Conservation (phyloP, 2,888 invertebrate genomes). For the Drosophila acutilabella region DNA sequence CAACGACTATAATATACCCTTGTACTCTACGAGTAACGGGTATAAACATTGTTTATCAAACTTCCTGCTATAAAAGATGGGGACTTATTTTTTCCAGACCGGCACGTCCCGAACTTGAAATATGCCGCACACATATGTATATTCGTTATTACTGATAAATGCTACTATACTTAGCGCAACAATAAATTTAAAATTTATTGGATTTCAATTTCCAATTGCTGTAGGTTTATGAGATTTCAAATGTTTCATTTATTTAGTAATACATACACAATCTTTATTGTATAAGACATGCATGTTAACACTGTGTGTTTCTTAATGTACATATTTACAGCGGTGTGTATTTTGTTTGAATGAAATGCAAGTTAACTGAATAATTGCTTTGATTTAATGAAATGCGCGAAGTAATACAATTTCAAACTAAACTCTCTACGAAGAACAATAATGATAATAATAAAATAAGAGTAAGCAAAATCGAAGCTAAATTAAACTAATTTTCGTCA, state of each 20-base stretch:
- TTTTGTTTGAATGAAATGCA: slow-evolving; percentile 28
- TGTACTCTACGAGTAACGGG: no score
- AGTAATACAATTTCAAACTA: slow-evolving; percentile 51
- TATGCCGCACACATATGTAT: no score
- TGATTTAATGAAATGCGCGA: slow-evolving; percentile 51
- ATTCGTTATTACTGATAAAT: no score
- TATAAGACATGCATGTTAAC: not conserved
- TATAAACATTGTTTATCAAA: no score
- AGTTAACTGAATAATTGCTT: slow-evolving; percentile 24
- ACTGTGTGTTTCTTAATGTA: slow-evolving; percentile 50
- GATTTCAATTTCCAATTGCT: not conserved
- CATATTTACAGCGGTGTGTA: slow-evolving; percentile 64
- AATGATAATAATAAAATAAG: slow-evolving; percentile 15
- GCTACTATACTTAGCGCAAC: no score
- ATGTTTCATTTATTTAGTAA: slow-evolving; percentile 36
- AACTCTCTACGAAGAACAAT: slow-evolving; percentile 27
- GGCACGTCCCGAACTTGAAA: no score
- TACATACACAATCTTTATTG: slow-evolving; percentile 22
- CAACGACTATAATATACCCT: no score
- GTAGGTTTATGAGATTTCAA: slow-evolving; percentile 45
- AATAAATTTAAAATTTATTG: not conserved
- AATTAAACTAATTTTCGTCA: slow-evolving; percentile 50
- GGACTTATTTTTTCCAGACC: no score
- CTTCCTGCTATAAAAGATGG: no score
- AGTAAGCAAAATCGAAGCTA: slow-evolving; percentile 25